phyloP scores from a whole-genome alignment of 2,888 invertebrate species.

The Aphodius sticticus region DNA sequence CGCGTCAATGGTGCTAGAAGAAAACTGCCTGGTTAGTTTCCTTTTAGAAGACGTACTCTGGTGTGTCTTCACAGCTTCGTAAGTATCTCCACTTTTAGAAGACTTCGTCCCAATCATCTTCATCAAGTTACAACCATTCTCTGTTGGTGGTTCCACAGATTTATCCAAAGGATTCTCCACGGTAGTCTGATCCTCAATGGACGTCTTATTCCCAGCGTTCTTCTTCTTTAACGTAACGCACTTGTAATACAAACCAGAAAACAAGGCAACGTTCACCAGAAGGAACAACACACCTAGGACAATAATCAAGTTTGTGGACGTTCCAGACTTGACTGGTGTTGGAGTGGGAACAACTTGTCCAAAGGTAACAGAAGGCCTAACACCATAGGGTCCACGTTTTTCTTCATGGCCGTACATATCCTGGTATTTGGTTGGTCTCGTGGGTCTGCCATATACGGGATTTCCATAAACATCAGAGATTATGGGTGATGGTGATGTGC shows the following conservation, averaged over 20 bases:
- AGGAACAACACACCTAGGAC: conserved; percentile 76
- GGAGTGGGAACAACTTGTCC: not conserved
- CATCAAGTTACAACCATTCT: conserved; percentile 66
- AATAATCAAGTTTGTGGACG: conserved; percentile 70
- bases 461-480: not conserved
- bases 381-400: not conserved
- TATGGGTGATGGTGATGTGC: not conserved
- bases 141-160: conserved; percentile 60
- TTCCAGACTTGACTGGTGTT: conserved; percentile 44
- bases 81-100: conserved; percentile 62
- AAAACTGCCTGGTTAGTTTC: conserved; percentile 75
- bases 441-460: not conserved
- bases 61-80: conserved; percentile 63
- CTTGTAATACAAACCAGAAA: conserved; percentile 73
- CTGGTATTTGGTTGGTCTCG: not conserved
- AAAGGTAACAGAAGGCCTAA: not conserved
- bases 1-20: conserved; percentile 83
- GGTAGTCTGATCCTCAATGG: conserved; percentile 45
- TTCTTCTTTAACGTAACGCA: conserved; percentile 66
- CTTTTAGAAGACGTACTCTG: conserved; percentile 67
- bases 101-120: conserved; percentile 62
- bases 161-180: conserved; percentile 48
- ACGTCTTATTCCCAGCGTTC: conserved; percentile 61
- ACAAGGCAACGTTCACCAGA: conserved; percentile 75
- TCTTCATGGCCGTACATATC: not conserved